Base-by-base conservation (phyloP, 2,797 vertebrate genomes). In the Esox masquinongy region DNA sequence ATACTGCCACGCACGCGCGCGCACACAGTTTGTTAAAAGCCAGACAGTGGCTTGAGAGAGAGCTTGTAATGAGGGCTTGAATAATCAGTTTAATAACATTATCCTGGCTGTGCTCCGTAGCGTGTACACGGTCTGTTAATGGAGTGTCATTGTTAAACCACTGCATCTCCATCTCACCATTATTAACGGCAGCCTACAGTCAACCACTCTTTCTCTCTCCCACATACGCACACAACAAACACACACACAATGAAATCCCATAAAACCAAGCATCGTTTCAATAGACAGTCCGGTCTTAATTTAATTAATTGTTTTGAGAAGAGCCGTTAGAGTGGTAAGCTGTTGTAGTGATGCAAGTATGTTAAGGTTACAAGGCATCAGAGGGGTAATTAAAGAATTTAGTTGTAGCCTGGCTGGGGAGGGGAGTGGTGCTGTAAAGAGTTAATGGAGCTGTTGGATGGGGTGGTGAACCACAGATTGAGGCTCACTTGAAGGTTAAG, bases 11-110 rank as follows among this genome's bases (percentile, higher is more conserved):
- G 5, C 26, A 34, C 29, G 1, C 29, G 17, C 14, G 16, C 64
- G 39, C 34, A 36, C 34, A 43, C 19, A 24, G 5, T 12, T 19
- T 68, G 67, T 39, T 43, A 43, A 12, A n/a, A 68, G 36, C 16
- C 31, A 50, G 15, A 17, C 14, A 22, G 9, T 36, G 49, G 61
- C 68, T 69, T 73, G 85, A 77, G 72, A 80, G 56, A 72, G 17
- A 36, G 67, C 79, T 63, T 56, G 73, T 61, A 81, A 81, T 31
- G 84, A 78, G 82, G 80, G 74, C 74, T 87, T 90, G 90, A 92
- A 92, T 91, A 90, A 92, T 94, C 89, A 88, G 88, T 91, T 91
- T 92, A 93, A 93, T 94, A 93, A 91, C 89, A 91, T 92, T 91
- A 90, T 89, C 85, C 88, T 80, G 84, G 86, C 86, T 87, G 87